Base-by-base conservation (phyloP, 2,888 invertebrate species). In the Drosophila tripunctata region DNA sequence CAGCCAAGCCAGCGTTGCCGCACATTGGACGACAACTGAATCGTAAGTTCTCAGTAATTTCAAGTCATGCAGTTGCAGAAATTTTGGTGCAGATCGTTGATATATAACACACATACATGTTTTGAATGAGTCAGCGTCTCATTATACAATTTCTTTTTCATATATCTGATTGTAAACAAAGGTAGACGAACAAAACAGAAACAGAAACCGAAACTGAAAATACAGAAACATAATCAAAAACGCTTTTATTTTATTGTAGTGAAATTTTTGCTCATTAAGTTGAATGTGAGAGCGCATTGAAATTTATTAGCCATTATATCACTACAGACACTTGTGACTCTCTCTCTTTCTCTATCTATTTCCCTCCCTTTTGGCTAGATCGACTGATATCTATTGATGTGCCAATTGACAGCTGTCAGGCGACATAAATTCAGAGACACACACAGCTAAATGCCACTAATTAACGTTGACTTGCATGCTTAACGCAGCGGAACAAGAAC, bases 191-290 rank as follows among this genome's bases (percentile, higher is more conserved):
- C 27, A 54, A 72, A 67, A 50, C 41, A 47, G 30, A 35, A 33
- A 12, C 14, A 22, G 14, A 12, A 35, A 14, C 6, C n/a, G n/a
- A 4, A 54, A 21, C 45, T 45, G 21, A 27, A 65, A 43, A 27
- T 27, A 45, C 36, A 48, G 27, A 36, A 55, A 62, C 30, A 69
- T 33, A 61, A 81, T 67, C 71, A 82, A 72, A 66, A 55, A 36
- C 48, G 40, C 36, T 78, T 79, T 75, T 71, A 10, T 82, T 80
- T 81, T 83, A 86, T 74, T 67, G 72, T 52, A 86, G 81, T 81
- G 81, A 81, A 81, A 81, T 86, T 82, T 75, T 65, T 58, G 58
- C 66, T 85, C 86, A 77, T 81, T 86, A 81, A 77, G 45, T 21
- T 64, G 6, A 67, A 62, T 79, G 80, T 79, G 77, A 79, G 80